phyloP scores from a whole-genome alignment of 2,113 vertebrate genomes.

The Sinosuthora webbiana region DNA sequence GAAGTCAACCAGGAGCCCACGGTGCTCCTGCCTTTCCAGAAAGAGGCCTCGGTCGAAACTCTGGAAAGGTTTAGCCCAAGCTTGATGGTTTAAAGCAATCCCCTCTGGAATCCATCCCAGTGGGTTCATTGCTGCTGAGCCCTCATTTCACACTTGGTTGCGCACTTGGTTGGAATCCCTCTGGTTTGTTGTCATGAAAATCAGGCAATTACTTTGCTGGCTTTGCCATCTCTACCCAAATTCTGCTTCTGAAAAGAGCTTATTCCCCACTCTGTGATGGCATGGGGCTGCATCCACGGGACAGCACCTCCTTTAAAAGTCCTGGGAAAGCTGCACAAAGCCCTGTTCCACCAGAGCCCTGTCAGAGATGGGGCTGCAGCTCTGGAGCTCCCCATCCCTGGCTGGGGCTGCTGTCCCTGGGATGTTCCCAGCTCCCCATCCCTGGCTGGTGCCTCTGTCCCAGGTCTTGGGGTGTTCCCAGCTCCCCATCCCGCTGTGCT shows the following conservation, averaged over 20 bases:
- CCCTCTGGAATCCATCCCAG: not conserved
- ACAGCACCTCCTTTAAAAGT: not conserved
- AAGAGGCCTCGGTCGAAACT: not conserved
- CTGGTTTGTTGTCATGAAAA: not conserved
- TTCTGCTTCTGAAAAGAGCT: not conserved
- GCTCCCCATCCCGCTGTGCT: accelerated
- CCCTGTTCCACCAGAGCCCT: not conserved
- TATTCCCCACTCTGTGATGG: accelerated
- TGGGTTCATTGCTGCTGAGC: not conserved
- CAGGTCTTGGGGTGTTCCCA: not conserved
- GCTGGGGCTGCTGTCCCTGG: not conserved
- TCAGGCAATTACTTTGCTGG: not conserved
- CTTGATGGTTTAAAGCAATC: not conserved
- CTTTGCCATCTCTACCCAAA: not conserved
- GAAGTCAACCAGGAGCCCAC: not conserved
- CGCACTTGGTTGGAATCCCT: not conserved
- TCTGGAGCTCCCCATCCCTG: not conserved
- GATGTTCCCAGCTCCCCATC: not conserved
- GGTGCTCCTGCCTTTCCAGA: not conserved
- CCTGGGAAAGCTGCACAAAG: not conserved
- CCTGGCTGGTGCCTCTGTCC: not conserved
- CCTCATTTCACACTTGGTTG: not conserved
- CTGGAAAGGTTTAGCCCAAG: not conserved
- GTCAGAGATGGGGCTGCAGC: not conserved
- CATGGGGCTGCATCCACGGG: accelerated